Base-by-base conservation (phyloP, 2,113 vertebrate species). In the Thymallus thymallus region DNA sequence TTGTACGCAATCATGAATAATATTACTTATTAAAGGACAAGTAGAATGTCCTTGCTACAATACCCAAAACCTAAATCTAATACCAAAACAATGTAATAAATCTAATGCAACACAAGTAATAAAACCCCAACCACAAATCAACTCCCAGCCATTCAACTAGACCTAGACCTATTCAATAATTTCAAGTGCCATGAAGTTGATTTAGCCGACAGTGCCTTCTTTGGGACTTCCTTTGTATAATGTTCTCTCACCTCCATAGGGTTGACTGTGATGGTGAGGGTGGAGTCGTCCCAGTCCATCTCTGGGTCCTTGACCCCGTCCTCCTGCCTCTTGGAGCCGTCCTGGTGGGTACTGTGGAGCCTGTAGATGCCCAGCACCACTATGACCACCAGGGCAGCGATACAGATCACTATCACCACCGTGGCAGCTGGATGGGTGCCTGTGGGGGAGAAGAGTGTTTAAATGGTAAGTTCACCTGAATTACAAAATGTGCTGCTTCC, bases 221-320 rank as follows among this genome's bases (percentile, higher is more conserved):
- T 41, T 41, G 35, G 35, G 35, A 41, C 35, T 10, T 41, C 2
- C 35, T 41, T 41, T 41, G 35, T 10, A 26, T 5, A 4, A 23
- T n/a, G 14, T 23, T 41, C 18, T 46, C 77, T 82, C 90, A 98
- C 98, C 96, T 99, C 96, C 95, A 99, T 96, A 4, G 98, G 98
- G 79, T 99, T 99, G 83, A 99, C 87, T 0, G 96, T 99, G 88
- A 99, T 98, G 0, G 96, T 97, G 75, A 99, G 93, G 1, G 94
- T 93, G 2, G 96, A 96, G 82, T 96, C 90, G 3, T 97, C 96
- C 96, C 96, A 96, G 58, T 94, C 94, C 90, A 90, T 92, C 30
- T 96, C 95, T 0, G 85, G 89, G 7, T 96, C 95, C 85, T 93
- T 95, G 14, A 85, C 76, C 0, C 87, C 87, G 71, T 95, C 91